These are phyloP conservation scores for Bombus picipes DNA, from an alignment of 1,140 invertebrate species.

Conservation along the genomic window DNA sequence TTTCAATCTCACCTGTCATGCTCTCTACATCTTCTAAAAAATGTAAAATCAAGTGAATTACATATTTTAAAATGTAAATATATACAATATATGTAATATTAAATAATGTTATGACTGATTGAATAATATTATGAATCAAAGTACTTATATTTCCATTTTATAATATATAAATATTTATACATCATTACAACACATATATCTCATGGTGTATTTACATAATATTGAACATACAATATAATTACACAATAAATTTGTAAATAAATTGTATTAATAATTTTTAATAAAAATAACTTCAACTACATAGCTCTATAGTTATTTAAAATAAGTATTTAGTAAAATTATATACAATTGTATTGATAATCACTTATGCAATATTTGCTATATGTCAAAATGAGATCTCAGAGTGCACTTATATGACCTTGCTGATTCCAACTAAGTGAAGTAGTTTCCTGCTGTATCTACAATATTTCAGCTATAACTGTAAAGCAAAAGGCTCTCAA, in stretches of 20 bases:
- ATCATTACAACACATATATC: no score
- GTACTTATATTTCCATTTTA: background rate
- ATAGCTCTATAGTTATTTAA: background rate
- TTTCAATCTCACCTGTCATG: conserved; percentile 82
- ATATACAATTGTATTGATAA: conserved; percentile 17
- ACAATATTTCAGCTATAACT: conserved; percentile 78
- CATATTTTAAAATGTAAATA: background rate
- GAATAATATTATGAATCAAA: no score
- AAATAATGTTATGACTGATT: background rate
- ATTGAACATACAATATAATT: background rate
- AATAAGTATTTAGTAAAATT: background rate
- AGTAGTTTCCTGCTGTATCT: conserved; percentile 79
- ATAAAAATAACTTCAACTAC: background rate
- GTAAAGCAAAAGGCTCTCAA: conserved; percentile 80
- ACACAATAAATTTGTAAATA: conserved; percentile 10
- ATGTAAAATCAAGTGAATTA: background rate
- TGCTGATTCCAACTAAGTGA: conserved; percentile 75
- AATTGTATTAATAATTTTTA: background rate
- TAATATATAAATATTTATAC: no score
- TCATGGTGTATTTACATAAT: background rate
- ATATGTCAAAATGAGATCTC: conserved; percentile 53
- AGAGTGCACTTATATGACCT: conserved; percentile 80
- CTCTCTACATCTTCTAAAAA: conserved; percentile 82
- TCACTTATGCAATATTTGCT: conserved; percentile 63
- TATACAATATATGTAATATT: background rate